Base-by-base conservation (phyloP, 2,797 vertebrate species). In the Cynodonichthys magdalenae region DNA sequence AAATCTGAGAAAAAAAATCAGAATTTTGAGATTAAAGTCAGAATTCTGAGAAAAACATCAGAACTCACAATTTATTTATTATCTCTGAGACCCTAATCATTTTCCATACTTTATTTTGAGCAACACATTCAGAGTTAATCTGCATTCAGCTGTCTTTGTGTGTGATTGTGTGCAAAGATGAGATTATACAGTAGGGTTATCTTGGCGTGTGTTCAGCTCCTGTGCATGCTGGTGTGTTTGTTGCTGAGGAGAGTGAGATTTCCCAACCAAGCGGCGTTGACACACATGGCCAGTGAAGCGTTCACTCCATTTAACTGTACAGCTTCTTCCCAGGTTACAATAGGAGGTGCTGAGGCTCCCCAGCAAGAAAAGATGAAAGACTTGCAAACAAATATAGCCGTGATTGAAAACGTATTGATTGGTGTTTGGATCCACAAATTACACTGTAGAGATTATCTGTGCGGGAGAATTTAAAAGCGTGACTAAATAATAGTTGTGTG, bases 271-370 rank as follows among this genome's bases (percentile, higher is more conserved):
- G 65, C 74, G 34, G 66, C 74, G 57, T 65, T 82, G 85, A 88
- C 83, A 87, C 87, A 89, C 87, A 86, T 88, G 87, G 74, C 69
- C 84, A 75, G 77, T 66, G 79, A 91, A 84, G 89, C 87, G 46
- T 89, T 82, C 63, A 80, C 83, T 86, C 88, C 77, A 88, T 87
- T 89, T 90, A 86, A 86, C 84, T 77, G 79, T 76, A 75, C 81
- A 59, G 73, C 83, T 79, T 69, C 79, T 73, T 83, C 29, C 82
- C 74, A 54, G 73, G 77, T 75, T 89, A 49, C 49, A 44, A 59
- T 51, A 74, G 77, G 65, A 50, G 74, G 74, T 14, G 59, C 52
- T 29, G 60, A 59, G 59, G 58, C 77, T 61, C 34, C 28, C 17
- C 69, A 34, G 58, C 52, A 62, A 42, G 65, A 49, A 58, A 15